phyloP scores from a whole-genome alignment of 2,888 invertebrate genomes.

The Druceiella hillmani region DNA sequence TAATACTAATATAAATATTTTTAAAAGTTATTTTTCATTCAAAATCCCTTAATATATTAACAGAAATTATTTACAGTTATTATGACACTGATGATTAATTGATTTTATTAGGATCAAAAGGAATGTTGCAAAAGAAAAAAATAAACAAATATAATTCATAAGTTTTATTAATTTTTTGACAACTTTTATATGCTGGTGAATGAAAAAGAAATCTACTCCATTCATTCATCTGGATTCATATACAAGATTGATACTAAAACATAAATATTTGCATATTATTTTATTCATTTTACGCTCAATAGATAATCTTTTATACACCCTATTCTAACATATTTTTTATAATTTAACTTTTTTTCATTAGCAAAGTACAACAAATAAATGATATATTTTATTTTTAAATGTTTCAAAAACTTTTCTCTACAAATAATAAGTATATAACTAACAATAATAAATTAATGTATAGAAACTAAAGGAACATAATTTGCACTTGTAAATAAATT shows the following conservation, averaged over 20 bases:
- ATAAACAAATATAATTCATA: constrained; percentile 43
- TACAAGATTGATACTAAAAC: constrained; percentile 52
- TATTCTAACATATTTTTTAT: constrained; percentile 50
- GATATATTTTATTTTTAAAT: constrained; percentile 47
- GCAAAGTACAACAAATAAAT: constrained; percentile 34
- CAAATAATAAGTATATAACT: constrained; percentile 45
- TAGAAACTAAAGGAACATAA: constrained; percentile 52
- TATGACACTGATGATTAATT: too few species aligned
- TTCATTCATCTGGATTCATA: constrained; percentile 48
- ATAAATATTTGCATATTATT: constrained; percentile 53
- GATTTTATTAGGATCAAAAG: constrained; percentile 9
- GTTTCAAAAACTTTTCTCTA: constrained; percentile 45
- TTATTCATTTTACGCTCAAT: constrained; percentile 47
- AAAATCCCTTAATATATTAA: too few species aligned
- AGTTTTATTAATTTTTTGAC: constrained; percentile 52
- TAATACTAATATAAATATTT: too few species aligned
- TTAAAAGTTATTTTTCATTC: too few species aligned
- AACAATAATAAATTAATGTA: constrained; percentile 44
- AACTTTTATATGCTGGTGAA: constrained; percentile 50
- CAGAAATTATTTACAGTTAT: too few species aligned
- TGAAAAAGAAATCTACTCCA: constrained; percentile 53
- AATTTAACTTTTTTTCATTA: constrained; percentile 46
- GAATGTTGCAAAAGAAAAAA: constrained; percentile 30
- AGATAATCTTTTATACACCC: constrained; percentile 54
- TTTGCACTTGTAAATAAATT: too few species aligned